Conservation (phyloP, 2,888 invertebrate genomes). For the Sthenelais limicola region DNA sequence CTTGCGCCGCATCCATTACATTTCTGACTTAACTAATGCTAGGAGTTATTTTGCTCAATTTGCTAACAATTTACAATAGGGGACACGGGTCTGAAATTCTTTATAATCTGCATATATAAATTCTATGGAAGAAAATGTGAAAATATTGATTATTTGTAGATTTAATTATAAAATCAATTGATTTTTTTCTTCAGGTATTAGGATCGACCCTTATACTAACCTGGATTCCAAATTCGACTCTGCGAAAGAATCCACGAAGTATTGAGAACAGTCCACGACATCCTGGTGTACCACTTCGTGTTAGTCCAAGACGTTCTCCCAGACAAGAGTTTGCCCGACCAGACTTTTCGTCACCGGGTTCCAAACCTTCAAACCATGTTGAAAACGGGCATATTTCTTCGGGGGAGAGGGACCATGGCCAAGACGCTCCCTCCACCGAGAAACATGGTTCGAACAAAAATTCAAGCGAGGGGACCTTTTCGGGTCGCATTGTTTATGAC, state of each 20-base stretch:
- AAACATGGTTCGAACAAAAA: too few relatives aligned
- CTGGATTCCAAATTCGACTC: constrained; percentile 94
- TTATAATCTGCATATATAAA: too few relatives aligned
- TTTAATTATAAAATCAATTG: too few relatives aligned
- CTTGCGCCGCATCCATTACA: too few relatives aligned
- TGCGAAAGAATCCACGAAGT: constrained; percentile 84
- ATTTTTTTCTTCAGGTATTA: constrained; percentile 61
- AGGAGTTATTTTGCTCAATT: too few relatives aligned
- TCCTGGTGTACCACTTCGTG: constrained; percentile 45
- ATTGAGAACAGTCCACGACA: constrained; percentile 68
- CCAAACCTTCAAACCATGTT: background rate
- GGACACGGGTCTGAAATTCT: too few relatives aligned
- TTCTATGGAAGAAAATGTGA: too few relatives aligned
- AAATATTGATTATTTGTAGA: too few relatives aligned
- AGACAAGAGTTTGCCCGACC: constrained; percentile 49
- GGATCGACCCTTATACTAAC: constrained; percentile 87
- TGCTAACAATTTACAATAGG: too few relatives aligned
- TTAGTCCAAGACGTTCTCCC: constrained; percentile 58
- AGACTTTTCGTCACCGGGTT: background rate
- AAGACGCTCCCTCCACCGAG: too few relatives aligned
- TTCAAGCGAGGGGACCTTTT: background rate
- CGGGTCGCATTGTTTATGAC: constrained; percentile 24
- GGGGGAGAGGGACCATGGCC: background rate
- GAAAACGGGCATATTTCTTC: background rate
- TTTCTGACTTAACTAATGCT: too few relatives aligned